Percentiles rank a stretch among this genome's conserved stretches.
phyloP scores from a whole-genome alignment of 2,888 invertebrate genomes.

The Branchipolynoe longqiensis region DNA sequence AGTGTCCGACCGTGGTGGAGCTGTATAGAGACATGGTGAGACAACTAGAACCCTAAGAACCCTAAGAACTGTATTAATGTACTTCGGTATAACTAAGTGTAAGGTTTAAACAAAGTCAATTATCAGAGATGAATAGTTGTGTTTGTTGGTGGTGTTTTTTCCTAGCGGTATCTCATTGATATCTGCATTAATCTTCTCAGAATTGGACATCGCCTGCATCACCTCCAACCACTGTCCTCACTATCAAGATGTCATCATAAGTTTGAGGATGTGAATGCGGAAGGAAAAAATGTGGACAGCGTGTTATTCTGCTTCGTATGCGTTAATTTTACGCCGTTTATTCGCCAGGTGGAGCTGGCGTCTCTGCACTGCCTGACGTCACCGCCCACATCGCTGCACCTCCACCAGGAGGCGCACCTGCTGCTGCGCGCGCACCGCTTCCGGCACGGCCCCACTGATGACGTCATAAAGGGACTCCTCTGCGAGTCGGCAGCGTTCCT shows the following conservation, averaged over 20 bases:
- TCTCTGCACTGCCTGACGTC: conserved; percentile 83
- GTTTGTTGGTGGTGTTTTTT: conserved; percentile 56
- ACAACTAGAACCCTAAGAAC: neutral
- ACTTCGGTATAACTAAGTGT: neutral
- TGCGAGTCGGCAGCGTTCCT: conserved; percentile 72
- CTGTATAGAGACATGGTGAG: conserved; percentile 87
- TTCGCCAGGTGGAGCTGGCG: conserved; percentile 72
- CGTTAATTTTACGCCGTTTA: no score
- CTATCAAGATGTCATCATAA: conserved; percentile 18
- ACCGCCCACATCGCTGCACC: conserved; percentile 87
- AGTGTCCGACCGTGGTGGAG: conserved; percentile 86
- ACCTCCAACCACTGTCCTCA: neutral
- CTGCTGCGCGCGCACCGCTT: conserved; percentile 83
- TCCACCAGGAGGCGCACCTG: conserved; percentile 88
- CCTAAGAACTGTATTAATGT: no score
- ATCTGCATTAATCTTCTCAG: conserved; percentile 71
- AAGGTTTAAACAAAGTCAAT: neutral
- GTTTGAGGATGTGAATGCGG: no score
- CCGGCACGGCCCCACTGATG: conserved; percentile 64
- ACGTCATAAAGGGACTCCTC: conserved; percentile 68
- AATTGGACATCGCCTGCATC: conserved; percentile 67
- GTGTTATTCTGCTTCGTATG: neutral
- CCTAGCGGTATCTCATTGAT: conserved; percentile 71
- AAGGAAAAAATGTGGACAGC: no score
- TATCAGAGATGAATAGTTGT: neutral